A percentile compares a stretch with the other conserved stretches of the same genome.
Conservation (phyloP, 1,140 invertebrate genomes). For the Hypsibius dujardini region DNA sequence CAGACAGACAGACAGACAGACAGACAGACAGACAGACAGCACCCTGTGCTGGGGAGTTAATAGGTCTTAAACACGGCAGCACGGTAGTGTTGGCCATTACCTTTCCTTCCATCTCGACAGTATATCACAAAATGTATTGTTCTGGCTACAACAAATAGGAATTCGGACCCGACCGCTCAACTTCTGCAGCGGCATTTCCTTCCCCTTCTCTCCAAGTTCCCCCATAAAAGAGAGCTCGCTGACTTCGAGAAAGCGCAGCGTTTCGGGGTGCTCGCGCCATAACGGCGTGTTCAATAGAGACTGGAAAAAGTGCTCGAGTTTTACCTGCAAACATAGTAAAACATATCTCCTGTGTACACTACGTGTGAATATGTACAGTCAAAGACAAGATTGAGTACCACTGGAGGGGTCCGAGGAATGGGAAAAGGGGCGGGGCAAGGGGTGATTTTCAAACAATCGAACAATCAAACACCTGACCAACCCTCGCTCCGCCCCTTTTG, state of each 20-base stretch:
- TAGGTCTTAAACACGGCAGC: not conserved
- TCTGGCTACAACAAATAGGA: not conserved
- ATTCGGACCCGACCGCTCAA: constrained; percentile 28
- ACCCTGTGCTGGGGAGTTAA: not conserved
- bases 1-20: no score
- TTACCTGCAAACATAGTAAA: constrained; percentile 35
- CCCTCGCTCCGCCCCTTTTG: no score
- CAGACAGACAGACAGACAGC: no score
- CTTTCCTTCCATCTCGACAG: not conserved
- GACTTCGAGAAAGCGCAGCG: constrained; percentile 68
- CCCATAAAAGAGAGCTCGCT: constrained; percentile 71
- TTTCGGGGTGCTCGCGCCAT: constrained; percentile 69
- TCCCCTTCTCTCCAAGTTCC: constrained; percentile 63
- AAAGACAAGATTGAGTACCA: no score
- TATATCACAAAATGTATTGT: constrained; percentile 5
- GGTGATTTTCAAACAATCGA: constrained; percentile 16
- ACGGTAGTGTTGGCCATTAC: not conserved
- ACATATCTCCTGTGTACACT: no score
- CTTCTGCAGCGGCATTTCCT: constrained; percentile 72
- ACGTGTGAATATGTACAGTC: no score
- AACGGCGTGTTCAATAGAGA: constrained; percentile 63
- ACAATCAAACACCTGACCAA: no score
- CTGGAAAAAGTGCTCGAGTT: constrained; percentile 64
- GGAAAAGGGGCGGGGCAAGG: not conserved
- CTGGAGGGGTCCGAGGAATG: no score